Conservation (phyloP, 2,888 invertebrate species). For the Miltochrista miniata region DNA sequence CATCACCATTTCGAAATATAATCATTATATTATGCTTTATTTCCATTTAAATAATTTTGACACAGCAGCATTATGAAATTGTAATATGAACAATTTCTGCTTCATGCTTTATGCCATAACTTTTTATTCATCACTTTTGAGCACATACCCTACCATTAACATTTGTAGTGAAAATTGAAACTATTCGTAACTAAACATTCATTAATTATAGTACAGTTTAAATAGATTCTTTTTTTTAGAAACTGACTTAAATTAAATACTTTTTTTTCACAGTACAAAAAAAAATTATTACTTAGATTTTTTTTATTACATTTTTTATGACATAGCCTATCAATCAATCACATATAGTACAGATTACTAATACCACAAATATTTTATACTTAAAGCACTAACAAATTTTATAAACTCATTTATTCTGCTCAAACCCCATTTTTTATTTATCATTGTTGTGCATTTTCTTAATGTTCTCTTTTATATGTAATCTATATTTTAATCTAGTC, state of each 20-base stretch:
- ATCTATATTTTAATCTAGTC: conserved; percentile 26
- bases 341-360: no score
- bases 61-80: conserved; percentile 30
- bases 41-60: conserved; percentile 29
- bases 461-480: conserved; percentile 34
- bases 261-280: no score
- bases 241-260: no score
- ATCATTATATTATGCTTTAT: conserved; percentile 15
- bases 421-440: conserved; percentile 76
- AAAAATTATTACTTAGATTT: no score
- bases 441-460: conserved; percentile 66
- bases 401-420: conserved; percentile 81
- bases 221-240: no score
- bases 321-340: no score
- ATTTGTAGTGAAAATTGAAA: conserved; percentile 15
- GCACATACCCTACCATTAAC: conserved; percentile 27
- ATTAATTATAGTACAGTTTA: background rate
- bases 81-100: conserved; percentile 30
- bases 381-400: conserved; percentile 47
- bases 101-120: conserved; percentile 32
- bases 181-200: conserved; percentile 19
- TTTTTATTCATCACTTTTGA: conserved; percentile 34
- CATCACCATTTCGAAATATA: conserved; percentile 23
- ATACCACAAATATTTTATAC: conserved; percentile 14
- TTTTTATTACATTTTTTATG: no score